Percentiles rank a stretch among this genome's conserved stretches.
These are phyloP conservation scores for Psilopogon haemacephalus DNA, from an alignment of 2,113 vertebrate genomes.

Conservation along the genomic window DNA sequence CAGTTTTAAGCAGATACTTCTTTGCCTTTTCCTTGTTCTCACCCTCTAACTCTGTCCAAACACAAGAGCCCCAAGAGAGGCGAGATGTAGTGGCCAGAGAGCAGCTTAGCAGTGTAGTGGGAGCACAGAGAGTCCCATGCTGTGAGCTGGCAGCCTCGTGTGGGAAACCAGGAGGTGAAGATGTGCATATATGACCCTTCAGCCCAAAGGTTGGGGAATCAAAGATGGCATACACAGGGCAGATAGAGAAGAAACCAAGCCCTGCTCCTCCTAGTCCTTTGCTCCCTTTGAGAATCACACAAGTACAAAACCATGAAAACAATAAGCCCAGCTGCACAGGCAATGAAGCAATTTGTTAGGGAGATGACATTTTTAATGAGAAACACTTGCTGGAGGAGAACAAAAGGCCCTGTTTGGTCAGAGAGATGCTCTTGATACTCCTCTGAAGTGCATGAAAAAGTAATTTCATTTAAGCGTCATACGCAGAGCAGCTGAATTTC, in stretches of 20 bases:
- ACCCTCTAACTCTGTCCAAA: background rate
- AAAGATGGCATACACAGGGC: background rate
- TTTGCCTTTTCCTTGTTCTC: background rate
- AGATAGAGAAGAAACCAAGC: background rate
- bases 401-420: constrained; percentile 80
- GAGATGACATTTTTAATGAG: constrained; percentile 90
- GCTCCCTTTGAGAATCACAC: constrained; percentile 65
- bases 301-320: constrained; percentile 70
- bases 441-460: constrained; percentile 89
- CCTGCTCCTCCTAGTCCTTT: constrained; percentile 40
- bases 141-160: rapidly evolving
- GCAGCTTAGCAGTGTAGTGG: background rate
- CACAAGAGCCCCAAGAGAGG: background rate
- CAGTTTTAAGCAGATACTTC: background rate
- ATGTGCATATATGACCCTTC: background rate
- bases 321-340: constrained; percentile 82
- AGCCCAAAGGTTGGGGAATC: background rate
- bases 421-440: constrained; percentile 79
- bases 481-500: constrained; percentile 81
- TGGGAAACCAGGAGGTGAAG: background rate
- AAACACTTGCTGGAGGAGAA: constrained; percentile 88
- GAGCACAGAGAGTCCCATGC: rapidly evolving
- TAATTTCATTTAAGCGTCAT: constrained; percentile 81
- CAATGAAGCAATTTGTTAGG: constrained; percentile 85
- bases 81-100: background rate